Base-by-base conservation (phyloP, 30 jellyfish, hydroid and myxozoan species). In the Mastigias papua region DNA sequence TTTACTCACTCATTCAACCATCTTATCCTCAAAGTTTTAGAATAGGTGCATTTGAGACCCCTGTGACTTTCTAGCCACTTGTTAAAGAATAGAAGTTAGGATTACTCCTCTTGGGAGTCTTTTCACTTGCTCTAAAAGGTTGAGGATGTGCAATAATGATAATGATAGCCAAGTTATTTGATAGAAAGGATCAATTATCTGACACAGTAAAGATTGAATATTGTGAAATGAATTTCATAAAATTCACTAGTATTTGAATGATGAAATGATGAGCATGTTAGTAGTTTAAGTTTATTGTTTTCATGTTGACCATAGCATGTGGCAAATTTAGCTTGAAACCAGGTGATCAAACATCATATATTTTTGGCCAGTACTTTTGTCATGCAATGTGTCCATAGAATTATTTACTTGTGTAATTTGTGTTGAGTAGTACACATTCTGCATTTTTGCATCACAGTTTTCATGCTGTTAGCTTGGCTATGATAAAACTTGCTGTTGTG, bases 291-390 rank as follows among this genome's bases (percentile, higher is more conserved):
- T 16, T 54, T 54, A 54, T 54, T 54, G 67, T 54, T 42, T 31
- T 74, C 51, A 31, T 74, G 33, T 42, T 74, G 86, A 74, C 42
- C 58, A 33, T 21, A 15, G 71, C 58, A 69, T 65, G 80, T 69
- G 80, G 80, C 64, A 16, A 28, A 22, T 69, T 69, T 4, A 9
- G 10, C 30, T n/a, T 7, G 19, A 5, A 28, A 31, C 80, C 50
- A 42, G 73, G 73, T 13, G 57, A 34, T 27, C 16, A 15, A 0
- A 69, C 50, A 5, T 19, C 0, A 16, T 54, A 21, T 16, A 19
- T 54, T 11, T 5, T 54, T 21, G 27, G 7, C 25, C 17, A 54
- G 17, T 21, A 54, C 7, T 54, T 11, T 6, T 2, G 5, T 25
- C 67, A 54, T 5, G 0, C 67, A 54, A 11, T 54, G 67, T 54